Base-by-base conservation (phyloP, 2,888 invertebrate species). In the Oscheius sp. region DNA sequence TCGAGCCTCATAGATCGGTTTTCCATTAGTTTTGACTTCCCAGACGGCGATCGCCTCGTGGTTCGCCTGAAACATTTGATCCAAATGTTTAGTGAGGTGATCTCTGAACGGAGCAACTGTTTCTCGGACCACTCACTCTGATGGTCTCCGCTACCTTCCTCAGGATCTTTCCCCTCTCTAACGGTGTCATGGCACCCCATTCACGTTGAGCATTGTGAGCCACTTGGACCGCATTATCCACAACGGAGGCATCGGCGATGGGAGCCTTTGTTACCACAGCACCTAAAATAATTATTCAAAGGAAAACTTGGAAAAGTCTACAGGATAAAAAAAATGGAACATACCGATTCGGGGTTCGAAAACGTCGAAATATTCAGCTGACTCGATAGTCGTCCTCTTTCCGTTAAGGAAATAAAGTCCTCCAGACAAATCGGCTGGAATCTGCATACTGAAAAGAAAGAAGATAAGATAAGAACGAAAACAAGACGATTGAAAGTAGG, bases 1-100 rank as follows among this genome's bases (percentile, higher is more conserved):
- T 12, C 75, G 56, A 12, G 69, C 69, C 59, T 69, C 51, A 87
- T 88, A 89, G 33, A 90, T 87, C 2, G 89, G 89, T 81, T 90
- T 90, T 1, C 90, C 90, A 50, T 88, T 89, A 77, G 90, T 89
- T 41, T 67, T 70, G 1, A 86, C 81, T 74, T 88, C 88, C 70
- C 86, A 78, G 2, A 66, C 56, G 8, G 87, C 86, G 32, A 88
- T 82, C 22, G 83, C 84, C 22, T 82, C 81, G 12, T 74, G 56
- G 49, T 80, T 72, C 6, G 61, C 75, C 80, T 80, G 33, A 36
- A 73, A 66, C 5, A 26, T 22, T 4, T 47, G 20, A 3, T 20
- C 14, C 12, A 12, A 12, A 6, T 36, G n/a, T 41, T 20, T 17
- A 41, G 20, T 41, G 41, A 20, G 28, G 50, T 50, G 50, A 50